phyloP scores from a whole-genome alignment of 2,113 vertebrate genomes.

The Vidua chalybeata region DNA sequence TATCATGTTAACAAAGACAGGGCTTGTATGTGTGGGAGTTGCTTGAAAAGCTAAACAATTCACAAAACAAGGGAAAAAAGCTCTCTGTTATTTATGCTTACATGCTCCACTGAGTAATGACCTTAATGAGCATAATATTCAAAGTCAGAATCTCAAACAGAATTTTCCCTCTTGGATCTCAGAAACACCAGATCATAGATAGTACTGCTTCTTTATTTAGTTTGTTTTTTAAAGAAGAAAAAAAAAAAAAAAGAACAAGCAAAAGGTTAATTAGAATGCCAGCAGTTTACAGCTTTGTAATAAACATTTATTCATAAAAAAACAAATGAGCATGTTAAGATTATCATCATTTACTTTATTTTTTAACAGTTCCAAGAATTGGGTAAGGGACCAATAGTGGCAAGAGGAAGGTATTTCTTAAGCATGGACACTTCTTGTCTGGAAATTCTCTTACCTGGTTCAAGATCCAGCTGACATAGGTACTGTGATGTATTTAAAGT shows the following conservation, averaged over 20 bases:
- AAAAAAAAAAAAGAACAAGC: neutral
- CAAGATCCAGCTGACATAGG: conserved; percentile 97
- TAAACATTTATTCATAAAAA: neutral
- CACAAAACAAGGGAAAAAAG: neutral
- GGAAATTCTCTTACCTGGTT: conserved; percentile 82
- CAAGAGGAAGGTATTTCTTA: neutral
- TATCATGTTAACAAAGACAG: neutral
- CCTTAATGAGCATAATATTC: conserved; percentile 36
- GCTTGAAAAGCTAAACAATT: conserved; percentile 35
- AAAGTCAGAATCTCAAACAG: conserved; percentile 31
- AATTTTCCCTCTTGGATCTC: neutral
- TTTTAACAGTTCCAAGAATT: neutral
- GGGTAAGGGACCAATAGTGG: neutral
- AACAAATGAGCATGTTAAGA: neutral
- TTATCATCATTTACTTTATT: neutral
- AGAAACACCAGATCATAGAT: neutral
- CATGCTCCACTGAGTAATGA: conserved; percentile 35
- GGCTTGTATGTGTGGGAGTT: neutral
- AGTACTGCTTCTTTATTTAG: neutral
- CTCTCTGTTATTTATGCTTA: conserved; percentile 8
- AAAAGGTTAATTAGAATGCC: neutral
- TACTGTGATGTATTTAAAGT: conserved; percentile 98
- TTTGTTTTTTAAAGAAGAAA: neutral
- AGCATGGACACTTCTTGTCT: neutral
- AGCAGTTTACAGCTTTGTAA: neutral